Percentiles rank a stretch among this genome's conserved stretches.
Conservation (phyloP, 2,113 vertebrate species). For the Turdus rufiventris region DNA sequence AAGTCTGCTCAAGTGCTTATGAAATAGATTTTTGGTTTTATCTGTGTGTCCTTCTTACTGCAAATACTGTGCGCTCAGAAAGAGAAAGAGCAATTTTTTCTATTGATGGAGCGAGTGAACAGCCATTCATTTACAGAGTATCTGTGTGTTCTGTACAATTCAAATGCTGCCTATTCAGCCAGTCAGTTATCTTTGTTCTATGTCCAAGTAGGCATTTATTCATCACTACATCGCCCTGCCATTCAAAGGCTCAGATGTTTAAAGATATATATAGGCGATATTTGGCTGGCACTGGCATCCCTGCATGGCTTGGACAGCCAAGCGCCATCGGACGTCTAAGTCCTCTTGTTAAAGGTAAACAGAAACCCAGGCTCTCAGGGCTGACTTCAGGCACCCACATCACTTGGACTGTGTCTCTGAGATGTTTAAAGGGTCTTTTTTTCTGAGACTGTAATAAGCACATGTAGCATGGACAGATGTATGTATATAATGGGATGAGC, state of each 20-base stretch:
- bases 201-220: constrained; percentile 59
- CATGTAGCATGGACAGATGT: background rate
- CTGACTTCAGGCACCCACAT: background rate
- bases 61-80: constrained; percentile 31
- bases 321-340: background rate
- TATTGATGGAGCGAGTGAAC: constrained; percentile 39
- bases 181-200: constrained; percentile 55
- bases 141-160: constrained; percentile 53
- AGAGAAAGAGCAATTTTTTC: constrained; percentile 56
- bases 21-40: constrained; percentile 13
- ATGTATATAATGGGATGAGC: background rate
- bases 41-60: constrained; percentile 14
- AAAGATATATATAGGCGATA: constrained; percentile 45
- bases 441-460: background rate
- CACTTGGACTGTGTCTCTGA: background rate
- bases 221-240: constrained; percentile 3
- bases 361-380: background rate
- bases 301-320: background rate
- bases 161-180: constrained; percentile 56
- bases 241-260: constrained; percentile 61
- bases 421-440: background rate
- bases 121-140: constrained; percentile 48
- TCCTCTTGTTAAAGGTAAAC: background rate
- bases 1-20: background rate
- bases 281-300: background rate